Conservation (phyloP, 35 echinoderm and acorn worm species). For the Ophioderma brevispina region DNA sequence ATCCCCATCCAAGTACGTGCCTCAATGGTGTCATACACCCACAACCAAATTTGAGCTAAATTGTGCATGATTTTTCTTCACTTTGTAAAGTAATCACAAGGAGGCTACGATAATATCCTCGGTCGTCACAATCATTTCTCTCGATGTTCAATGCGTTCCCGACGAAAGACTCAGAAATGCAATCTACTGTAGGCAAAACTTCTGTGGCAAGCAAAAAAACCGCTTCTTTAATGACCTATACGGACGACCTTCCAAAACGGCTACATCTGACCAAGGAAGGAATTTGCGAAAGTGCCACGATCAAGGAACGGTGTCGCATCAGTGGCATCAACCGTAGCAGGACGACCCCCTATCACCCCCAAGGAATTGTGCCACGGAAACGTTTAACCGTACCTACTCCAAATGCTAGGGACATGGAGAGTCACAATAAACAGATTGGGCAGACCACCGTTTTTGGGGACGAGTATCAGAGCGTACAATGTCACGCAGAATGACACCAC, state of each 20-base stretch:
- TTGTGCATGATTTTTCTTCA: no score
- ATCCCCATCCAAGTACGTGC: no score
- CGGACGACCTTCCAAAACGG: constrained; percentile 18
- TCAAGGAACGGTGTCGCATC: constrained; percentile 26
- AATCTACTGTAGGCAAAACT: no score
- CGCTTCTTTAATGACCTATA: constrained; percentile 46
- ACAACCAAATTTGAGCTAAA: no score
- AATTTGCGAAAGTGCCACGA: constrained; percentile 17
- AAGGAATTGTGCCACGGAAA: constrained; percentile 35
- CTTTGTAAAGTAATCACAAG: no score
- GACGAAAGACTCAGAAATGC: no score
- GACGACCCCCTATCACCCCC: constrained; percentile 73
- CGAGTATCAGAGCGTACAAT: constrained; percentile 17
- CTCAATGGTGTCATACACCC: no score
- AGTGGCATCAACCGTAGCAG: constrained; percentile 18
- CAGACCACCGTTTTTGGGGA: background rate
- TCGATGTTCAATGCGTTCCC: no score
- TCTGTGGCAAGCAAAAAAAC: no score
- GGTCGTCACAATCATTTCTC: no score
- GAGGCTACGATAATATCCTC: no score
- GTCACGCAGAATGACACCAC: background rate
- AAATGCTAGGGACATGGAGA: constrained; percentile 49
- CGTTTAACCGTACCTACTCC: constrained; percentile 65
- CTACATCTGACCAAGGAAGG: constrained; percentile 44
- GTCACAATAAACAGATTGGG: constrained; percentile 45